These are phyloP conservation scores for Noctua pronuba DNA, from an alignment of 2,888 invertebrate species.

Conservation along the genomic window DNA sequence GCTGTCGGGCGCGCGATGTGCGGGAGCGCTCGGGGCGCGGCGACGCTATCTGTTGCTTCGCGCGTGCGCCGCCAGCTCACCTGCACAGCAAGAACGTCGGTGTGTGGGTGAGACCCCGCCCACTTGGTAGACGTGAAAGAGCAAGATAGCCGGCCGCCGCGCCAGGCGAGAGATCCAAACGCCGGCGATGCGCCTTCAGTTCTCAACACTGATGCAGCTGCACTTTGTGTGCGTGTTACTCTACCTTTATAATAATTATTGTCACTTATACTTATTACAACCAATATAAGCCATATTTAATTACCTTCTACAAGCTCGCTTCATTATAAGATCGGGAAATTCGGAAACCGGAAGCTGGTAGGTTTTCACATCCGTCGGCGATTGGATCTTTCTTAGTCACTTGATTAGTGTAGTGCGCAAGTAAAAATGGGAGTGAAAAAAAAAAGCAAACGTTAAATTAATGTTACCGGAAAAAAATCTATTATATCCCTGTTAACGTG, in stretches of 20 bases:
- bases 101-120: constrained; percentile 60
- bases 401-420: neutral
- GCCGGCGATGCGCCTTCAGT: constrained; percentile 1
- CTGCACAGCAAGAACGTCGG: constrained; percentile 59
- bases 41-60: constrained; percentile 80
- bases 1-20: constrained; percentile 73
- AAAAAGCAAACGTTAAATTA: neutral
- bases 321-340: constrained; percentile 12
- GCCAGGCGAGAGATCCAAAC: constrained; percentile 23
- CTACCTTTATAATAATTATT: neutral
- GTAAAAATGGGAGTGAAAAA: neutral
- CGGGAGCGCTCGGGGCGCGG: constrained; percentile 57
- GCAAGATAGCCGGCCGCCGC: constrained; percentile 32
- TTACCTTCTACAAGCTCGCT: neutral
- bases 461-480: neutral
- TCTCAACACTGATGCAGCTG: constrained; percentile 43
- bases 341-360: constrained; percentile 14
- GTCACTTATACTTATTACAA: neutral
- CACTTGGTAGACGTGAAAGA: constrained; percentile 64
- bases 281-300: neutral
- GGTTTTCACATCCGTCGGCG: constrained; percentile 16
- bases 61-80: constrained; percentile 75
- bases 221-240: constrained; percentile 14
- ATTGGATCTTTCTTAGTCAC: neutral
- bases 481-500: neutral